Evolutionary conservation across 2,888 invertebrate genomes (phyloP), one percentile per base, ranked within the genome.

Genomic region (Terebella lapidaria): DNA sequence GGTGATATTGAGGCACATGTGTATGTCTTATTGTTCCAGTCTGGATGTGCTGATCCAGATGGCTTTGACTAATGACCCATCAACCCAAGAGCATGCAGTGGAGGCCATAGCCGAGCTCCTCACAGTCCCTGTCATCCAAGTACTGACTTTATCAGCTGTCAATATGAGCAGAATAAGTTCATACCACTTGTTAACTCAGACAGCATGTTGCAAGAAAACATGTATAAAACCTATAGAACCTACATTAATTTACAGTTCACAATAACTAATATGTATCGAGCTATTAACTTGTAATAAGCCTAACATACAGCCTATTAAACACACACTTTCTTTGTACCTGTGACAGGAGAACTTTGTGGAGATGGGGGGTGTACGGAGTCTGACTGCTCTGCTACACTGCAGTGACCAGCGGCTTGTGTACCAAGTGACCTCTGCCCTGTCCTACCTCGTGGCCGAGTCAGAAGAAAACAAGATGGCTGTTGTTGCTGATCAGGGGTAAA

Each of bases 41-140:
- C 63, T 76, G 57, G 72, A 76, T 54, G 70, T 76, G 10, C 60
- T 78, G 60, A 70, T 72, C 22, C 63, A 67, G 1, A 63, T 78
- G 68, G 71, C 73, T 3, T 62, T 77, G 54, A 70, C 70, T 46
- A 60, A 64, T 25, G 78, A 78, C 70, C 71, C 72, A 29, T 60
- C 72, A 2, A 78, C 75, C 20, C 76, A 76, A 61, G 78, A 77
- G 55, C 72, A 77, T 62, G 73, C 78, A 3, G 71, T 75, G 27
- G 78, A 78, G 65, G 73, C 77, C 3, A 62, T 77, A n/a, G 70
- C 72, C 20, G 78, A 78, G 61, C 69, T 77, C 15, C 70, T 77
- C 18, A 75, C 75, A 25, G 73, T 78, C 3, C 76, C 75, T 5
- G 71, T 72, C 25, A 76, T 78, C 35, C 75, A 77, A 74, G 76